Base-by-base conservation (phyloP, 1,140 invertebrate genomes). In the Drosophila kepulauana region DNA sequence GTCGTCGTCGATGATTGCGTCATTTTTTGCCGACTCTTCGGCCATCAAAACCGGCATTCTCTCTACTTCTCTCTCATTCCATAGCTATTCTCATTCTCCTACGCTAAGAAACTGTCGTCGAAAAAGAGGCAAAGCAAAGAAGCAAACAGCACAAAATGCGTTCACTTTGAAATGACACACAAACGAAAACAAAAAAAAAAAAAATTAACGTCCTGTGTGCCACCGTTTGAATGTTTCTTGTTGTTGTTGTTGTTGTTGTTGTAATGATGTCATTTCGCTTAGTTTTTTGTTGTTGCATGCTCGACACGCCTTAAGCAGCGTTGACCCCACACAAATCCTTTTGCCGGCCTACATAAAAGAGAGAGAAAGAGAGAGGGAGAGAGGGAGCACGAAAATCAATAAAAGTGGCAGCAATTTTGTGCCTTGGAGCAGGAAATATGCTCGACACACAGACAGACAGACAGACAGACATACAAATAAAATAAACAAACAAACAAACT, bases 351-450 rank as follows among this genome's bases (percentile, higher is more conserved):
- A 74, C 57, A 68, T 38, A 57, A 33, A 7, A 4, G 20, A 25
- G 20, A 20, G 20, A 0, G 20, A 20, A 20, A 4, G 20, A 20
- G 20, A 20, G 20, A 20, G 16, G 0, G 16, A 25, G 20, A 25
- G 20, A 25, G 20, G 20, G 20, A 25, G 20, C 20, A 25, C 7
- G 5, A 25, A 74, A 74, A 74, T 74, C 71, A 54, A 74, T 74
- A 74, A 68, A 68, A 68, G 71, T 57, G 71, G 46, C 70, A 72
- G 48, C 52, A 43, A 41, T 58, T 66, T 58, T 58, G 58, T 20
- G 45, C 62, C 54, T 43, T 67, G 38, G 38, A 52, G 38, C 70
- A 74, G 71, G 71, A 74, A 74, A 52, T 73, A 73, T 52, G 64
- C 70, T 43, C 20, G 58, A 25, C 20, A 25, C 38, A 73, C 30